Percentiles rank a stretch among this genome's conserved stretches.
phyloP scores from a whole-genome alignment of 1,140 invertebrate genomes.

The Arctopsyche grandis region DNA sequence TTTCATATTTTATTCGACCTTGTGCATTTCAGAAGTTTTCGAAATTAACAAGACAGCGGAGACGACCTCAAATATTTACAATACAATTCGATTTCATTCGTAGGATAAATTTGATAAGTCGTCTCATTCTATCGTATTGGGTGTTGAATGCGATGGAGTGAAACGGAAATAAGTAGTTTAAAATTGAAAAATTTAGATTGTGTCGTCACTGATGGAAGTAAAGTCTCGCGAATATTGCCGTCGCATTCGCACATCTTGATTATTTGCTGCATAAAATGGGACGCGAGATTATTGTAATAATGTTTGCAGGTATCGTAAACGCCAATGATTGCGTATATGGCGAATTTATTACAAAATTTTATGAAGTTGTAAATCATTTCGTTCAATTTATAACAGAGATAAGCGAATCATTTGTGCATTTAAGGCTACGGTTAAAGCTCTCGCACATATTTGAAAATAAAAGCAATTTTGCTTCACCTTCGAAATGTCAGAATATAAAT shows the following conservation, averaged over 20 bases:
- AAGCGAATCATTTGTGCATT: too few species aligned
- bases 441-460: too few species aligned
- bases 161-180: not conserved
- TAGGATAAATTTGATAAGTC: not conserved
- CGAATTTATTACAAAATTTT: too few species aligned
- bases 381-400: too few species aligned
- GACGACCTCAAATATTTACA: conserved; percentile 28
- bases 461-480: too few species aligned
- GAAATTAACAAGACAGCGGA: too few species aligned
- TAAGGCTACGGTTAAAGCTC: too few species aligned
- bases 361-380: too few species aligned
- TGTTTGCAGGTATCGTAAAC: not conserved
- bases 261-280: not conserved
- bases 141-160: not conserved
- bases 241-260: not conserved
- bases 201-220: conserved; percentile 15
- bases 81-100: not conserved
- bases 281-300: conserved; percentile 8
- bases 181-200: conserved; percentile 1
- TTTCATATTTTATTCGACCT: too few species aligned
- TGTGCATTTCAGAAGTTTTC: too few species aligned
- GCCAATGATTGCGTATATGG: too few species aligned
- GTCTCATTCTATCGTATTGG: not conserved
- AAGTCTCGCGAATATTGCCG: not conserved
- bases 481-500: too few species aligned